These are phyloP conservation scores for Caenorhabditis sinica DNA, from an alignment of 2,888 invertebrate genomes.

Conservation along the genomic window DNA sequence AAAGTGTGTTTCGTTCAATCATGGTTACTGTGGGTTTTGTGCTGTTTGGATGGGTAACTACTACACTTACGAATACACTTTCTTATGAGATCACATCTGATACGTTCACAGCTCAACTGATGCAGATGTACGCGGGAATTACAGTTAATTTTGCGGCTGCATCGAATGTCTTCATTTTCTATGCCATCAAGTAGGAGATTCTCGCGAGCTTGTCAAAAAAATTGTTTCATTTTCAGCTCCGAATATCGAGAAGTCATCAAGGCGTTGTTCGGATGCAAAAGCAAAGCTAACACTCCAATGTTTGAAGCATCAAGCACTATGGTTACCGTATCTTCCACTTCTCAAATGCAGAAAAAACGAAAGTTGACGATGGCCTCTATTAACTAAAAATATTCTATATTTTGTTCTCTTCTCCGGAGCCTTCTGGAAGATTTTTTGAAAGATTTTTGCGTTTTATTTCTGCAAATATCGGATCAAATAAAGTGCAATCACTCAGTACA, in stretches of 20 bases:
- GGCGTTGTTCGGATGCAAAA: conserved; percentile 45
- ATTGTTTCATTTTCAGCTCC: conserved; percentile 44
- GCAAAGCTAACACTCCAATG: conserved; percentile 31
- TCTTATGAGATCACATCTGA: conserved; percentile 48
- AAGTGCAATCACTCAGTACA: background rate
- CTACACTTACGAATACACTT: conserved; percentile 62
- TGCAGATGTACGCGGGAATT: conserved; percentile 71
- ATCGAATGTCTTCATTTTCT: conserved; percentile 68
- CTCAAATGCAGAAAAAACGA: conserved; percentile 50
- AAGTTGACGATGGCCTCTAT: conserved; percentile 43
- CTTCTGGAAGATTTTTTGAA: background rate
- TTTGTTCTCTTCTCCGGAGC: background rate
- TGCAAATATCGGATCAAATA: background rate
- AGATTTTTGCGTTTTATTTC: background rate
- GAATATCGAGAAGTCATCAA: conserved; percentile 62
- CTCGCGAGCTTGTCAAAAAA: background rate
- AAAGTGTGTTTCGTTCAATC: conserved; percentile 67
- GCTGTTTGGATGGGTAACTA: conserved; percentile 66
- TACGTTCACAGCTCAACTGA: conserved; percentile 32
- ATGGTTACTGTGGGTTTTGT: conserved; percentile 66
- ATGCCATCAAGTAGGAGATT: conserved; percentile 66
- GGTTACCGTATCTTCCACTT: conserved; percentile 29
- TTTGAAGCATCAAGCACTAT: conserved; percentile 59
- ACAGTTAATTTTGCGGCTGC: conserved; percentile 68
- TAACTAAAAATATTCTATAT: background rate